Percentiles rank a stretch among this genome's conserved stretches.
Conservation (phyloP, 1,140 invertebrate genomes). For the Drosophila tani region DNA sequence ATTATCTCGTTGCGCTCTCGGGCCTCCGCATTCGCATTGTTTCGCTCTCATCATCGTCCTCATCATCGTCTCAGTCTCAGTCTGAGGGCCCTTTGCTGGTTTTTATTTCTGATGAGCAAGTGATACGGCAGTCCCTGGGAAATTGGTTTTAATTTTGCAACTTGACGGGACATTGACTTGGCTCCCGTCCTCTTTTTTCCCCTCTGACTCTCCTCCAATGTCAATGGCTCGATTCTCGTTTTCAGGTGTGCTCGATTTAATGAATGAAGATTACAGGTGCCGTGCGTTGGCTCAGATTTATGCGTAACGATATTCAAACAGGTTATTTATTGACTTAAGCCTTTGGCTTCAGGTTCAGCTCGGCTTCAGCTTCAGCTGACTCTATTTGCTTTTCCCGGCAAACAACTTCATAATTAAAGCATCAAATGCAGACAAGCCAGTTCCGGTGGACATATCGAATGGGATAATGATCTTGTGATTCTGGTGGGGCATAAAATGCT, state of each 20-base stretch:
- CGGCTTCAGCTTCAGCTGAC: conserved; percentile 7
- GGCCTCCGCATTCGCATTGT: conserved; percentile 47
- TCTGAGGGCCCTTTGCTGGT: conserved; percentile 24
- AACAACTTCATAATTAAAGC: conserved; percentile 72
- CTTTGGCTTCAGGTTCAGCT: conserved; percentile 5
- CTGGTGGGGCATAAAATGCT: background rate
- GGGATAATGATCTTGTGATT: background rate
- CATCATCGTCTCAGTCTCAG: conserved; percentile 4
- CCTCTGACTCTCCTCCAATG: conserved; percentile 33
- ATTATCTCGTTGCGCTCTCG: conserved; percentile 69
- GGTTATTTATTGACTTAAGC: conserved; percentile 71
- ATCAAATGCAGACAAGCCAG: conserved; percentile 68
- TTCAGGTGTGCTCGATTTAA: conserved; percentile 57
- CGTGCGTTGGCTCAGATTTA: conserved; percentile 51
- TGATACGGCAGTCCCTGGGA: conserved; percentile 73
- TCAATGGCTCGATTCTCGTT: conserved; percentile 39
- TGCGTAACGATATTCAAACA: conserved; percentile 71
- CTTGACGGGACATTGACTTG: conserved; percentile 45
- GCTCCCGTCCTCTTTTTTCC: background rate
- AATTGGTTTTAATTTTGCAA: conserved; percentile 63
- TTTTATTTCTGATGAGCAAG: conserved; percentile 46
- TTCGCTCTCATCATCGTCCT: conserved; percentile 31
- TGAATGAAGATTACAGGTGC: conserved; percentile 70
- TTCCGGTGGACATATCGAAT: conserved; percentile 43
- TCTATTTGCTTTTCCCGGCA: conserved; percentile 44